Evolutionary conservation across 2,888 invertebrate species (phyloP).

Genomic region (Himalopsyche tibetana): DNA sequence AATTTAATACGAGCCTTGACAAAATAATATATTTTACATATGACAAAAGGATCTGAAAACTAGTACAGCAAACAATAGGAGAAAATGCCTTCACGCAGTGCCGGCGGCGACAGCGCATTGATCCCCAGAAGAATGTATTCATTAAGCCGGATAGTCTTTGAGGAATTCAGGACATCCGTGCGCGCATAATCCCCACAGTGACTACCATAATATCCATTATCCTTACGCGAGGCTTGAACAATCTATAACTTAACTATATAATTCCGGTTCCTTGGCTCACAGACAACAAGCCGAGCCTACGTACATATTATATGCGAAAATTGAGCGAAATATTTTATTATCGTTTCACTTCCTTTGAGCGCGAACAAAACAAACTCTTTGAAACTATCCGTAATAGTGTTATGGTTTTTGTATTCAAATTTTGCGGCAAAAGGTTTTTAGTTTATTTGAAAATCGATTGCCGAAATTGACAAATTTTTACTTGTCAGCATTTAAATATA

Average conservation of each 20-base stretch:
- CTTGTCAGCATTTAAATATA: too few species aligned
- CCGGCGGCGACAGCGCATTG: conserved; percentile 7
- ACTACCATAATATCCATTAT: conserved; percentile 18
- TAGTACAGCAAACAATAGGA: not conserved
- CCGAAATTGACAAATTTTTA: not conserved
- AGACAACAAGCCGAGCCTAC: not conserved
- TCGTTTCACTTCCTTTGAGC: not conserved
- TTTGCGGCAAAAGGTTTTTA: not conserved
- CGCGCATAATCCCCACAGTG: conserved; percentile 28
- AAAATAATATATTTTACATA: not conserved
- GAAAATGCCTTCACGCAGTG: not conserved
- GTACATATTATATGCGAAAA: too few species aligned
- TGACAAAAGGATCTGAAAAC: not conserved
- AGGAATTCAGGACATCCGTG: conserved; percentile 37
- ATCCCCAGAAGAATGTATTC: conserved; percentile 11
- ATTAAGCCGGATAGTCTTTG: conserved; percentile 35
- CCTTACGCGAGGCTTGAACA: not conserved
- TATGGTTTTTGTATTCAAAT: conserved; percentile 14
- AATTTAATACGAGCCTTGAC: too few species aligned
- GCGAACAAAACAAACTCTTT: not conserved
- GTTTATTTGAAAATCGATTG: not conserved
- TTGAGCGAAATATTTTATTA: not conserved
- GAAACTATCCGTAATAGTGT: conserved; percentile 11
- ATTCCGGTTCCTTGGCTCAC: not conserved
- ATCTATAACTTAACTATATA: conserved; percentile 1